A percentile compares a stretch with the other conserved stretches of the same genome.
Evolutionary conservation across 2,113 vertebrate genomes (phyloP).

Genomic region (Alaudala cheleensis): DNA sequence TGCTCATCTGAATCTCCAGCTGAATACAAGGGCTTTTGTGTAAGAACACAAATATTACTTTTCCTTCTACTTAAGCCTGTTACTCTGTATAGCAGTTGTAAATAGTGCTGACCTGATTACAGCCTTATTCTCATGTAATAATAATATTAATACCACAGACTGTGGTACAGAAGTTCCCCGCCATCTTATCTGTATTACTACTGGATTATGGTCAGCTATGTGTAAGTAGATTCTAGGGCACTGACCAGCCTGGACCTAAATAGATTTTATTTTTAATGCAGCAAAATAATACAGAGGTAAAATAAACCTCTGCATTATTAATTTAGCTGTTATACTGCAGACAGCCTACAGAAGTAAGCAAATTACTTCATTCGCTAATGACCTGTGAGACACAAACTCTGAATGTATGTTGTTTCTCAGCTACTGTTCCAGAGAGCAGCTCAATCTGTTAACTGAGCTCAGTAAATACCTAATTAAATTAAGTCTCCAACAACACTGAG

Average conservation of each 20-base stretch:
- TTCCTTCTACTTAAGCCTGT: background rate
- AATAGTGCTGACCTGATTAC: background rate
- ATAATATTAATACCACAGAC: background rate
- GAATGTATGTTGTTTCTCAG: slow-evolving; percentile 46
- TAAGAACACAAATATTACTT: background rate
- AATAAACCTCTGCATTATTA: background rate
- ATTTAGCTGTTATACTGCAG: slow-evolving; percentile 17
- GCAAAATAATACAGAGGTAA: background rate
- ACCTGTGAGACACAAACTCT: slow-evolving; percentile 48
- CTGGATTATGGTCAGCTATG: background rate
- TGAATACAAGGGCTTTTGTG: background rate
- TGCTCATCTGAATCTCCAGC: background rate
- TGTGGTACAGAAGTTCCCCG: background rate
- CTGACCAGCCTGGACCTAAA: background rate
- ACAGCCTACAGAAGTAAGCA: slow-evolving; percentile 26
- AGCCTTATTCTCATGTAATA: background rate
- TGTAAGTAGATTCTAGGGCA: background rate
- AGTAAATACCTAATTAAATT: slow-evolving; percentile 78
- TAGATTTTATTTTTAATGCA: background rate
- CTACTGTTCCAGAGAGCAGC: slow-evolving; percentile 50
- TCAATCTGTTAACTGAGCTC: slow-evolving; percentile 65
- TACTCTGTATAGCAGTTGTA: background rate
- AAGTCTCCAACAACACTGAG: slow-evolving; percentile 66
- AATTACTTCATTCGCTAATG: slow-evolving; percentile 66
- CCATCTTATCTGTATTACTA: background rate